Conservation (phyloP, 2,888 invertebrate genomes). For the Gymnoscelis rufifasciata region DNA sequence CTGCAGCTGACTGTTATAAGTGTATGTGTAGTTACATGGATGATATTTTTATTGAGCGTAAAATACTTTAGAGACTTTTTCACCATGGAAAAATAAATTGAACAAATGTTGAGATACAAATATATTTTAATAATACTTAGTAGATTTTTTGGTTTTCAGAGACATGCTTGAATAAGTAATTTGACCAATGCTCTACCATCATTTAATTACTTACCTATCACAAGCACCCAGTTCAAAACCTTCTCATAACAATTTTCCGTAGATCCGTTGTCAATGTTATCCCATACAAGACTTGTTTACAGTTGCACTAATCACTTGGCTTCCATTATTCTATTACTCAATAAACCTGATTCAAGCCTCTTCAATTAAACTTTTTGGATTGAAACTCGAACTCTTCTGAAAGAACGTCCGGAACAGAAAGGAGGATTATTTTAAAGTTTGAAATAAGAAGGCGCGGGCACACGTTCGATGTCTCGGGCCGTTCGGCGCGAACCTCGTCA, state of each 20-base stretch:
- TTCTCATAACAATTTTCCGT: constrained; percentile 15
- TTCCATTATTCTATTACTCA: too few relatives aligned
- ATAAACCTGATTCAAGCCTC: neutral
- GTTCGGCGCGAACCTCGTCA: constrained; percentile 41
- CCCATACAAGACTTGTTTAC: constrained; percentile 13
- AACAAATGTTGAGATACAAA: too few relatives aligned
- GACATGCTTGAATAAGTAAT: too few relatives aligned
- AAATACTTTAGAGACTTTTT: too few relatives aligned
- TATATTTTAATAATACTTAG: too few relatives aligned
- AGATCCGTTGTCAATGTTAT: constrained; percentile 13
- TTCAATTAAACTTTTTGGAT: neutral
- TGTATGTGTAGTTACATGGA: too few relatives aligned
- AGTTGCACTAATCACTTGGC: constrained; percentile 16
- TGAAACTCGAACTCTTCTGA: too few relatives aligned
- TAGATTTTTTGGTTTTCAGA: too few relatives aligned
- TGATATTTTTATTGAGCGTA: too few relatives aligned
- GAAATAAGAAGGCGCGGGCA: constrained; percentile 47
- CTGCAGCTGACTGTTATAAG: too few relatives aligned
- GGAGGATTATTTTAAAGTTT: constrained; percentile 18
- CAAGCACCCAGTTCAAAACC: constrained; percentile 12
- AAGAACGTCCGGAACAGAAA: neutral
- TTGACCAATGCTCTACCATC: too few relatives aligned
- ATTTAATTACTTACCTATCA: constrained; percentile 3
- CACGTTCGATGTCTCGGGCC: constrained; percentile 49
- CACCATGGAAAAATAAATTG: too few relatives aligned